Conservation (phyloP, 2,888 invertebrate species). For the Drosophila subsilvestris region DNA sequence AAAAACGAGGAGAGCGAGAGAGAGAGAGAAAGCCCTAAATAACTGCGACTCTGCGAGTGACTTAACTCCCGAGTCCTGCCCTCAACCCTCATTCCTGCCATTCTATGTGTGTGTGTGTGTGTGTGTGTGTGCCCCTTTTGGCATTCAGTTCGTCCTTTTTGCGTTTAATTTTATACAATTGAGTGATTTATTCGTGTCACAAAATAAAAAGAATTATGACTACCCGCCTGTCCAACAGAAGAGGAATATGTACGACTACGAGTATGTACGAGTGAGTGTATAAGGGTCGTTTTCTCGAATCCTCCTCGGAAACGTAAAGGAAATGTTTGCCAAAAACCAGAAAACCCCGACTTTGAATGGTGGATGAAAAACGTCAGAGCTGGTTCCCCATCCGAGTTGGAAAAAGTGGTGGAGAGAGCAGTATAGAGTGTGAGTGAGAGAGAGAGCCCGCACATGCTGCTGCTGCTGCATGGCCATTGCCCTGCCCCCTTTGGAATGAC, state of each 20-base stretch:
- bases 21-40: slow-evolving; percentile 25
- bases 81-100: slow-evolving; percentile 1
- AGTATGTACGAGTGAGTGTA: slow-evolving; percentile 19
- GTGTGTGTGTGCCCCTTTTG: slow-evolving; percentile 51
- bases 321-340: slow-evolving; percentile 50
- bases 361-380: slow-evolving; percentile 39
- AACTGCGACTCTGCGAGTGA: slow-evolving; percentile 31
- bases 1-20: background rate
- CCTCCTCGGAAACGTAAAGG: slow-evolving; percentile 24
- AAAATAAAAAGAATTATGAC: slow-evolving; percentile 82
- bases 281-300: slow-evolving; percentile 72
- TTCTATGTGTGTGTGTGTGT: slow-evolving; percentile 1
- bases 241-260: background rate
- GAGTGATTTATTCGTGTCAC: slow-evolving; percentile 84
- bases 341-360: slow-evolving; percentile 50
- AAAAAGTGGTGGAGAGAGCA: slow-evolving; percentile 3
- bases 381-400: background rate
- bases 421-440: slow-evolving; percentile 11
- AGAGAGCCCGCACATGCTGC: slow-evolving; percentile 42
- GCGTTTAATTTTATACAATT: slow-evolving; percentile 81
- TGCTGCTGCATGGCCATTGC: slow-evolving; percentile 44
- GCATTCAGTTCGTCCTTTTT: slow-evolving; percentile 58
- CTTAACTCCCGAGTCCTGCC: slow-evolving; percentile 50
- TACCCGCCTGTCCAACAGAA: slow-evolving; percentile 52
- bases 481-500: slow-evolving; percentile 52